Conservation (phyloP, 2,888 invertebrate species). For the Pteria penguin region DNA sequence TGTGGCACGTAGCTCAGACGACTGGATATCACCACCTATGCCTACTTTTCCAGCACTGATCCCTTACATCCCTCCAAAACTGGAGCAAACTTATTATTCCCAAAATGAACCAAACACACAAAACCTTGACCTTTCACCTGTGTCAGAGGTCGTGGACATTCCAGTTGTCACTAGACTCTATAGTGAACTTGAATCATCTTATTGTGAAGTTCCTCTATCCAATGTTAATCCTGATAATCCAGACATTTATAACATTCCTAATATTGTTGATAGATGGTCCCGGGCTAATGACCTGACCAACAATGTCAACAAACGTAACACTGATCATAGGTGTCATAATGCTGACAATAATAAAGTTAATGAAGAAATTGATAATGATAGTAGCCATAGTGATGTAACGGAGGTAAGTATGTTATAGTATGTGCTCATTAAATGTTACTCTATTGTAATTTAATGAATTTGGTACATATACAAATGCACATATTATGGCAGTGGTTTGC, state of each 20-base stretch:
- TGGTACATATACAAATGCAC: too few species aligned
- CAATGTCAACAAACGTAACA: background rate
- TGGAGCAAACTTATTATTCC: slow-evolving; percentile 50
- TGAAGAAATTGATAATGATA: too few species aligned
- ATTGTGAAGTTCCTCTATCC: slow-evolving; percentile 57
- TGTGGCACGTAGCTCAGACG: background rate
- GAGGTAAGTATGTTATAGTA: too few species aligned
- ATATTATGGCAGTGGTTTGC: too few species aligned
- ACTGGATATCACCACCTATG: slow-evolving; percentile 10
- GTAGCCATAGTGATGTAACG: too few species aligned
- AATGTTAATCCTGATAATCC: slow-evolving; percentile 48
- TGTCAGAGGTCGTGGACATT: slow-evolving; percentile 44
- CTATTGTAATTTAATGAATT: too few species aligned
- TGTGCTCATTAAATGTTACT: too few species aligned
- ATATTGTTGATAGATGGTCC: slow-evolving; percentile 57
- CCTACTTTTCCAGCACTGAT: slow-evolving; percentile 50
- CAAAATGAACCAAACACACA: background rate
- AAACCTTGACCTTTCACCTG: background rate
- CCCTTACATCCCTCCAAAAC: slow-evolving; percentile 57
- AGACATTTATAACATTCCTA: slow-evolving; percentile 49
- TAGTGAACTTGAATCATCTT: slow-evolving; percentile 56
- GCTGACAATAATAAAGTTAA: too few species aligned
- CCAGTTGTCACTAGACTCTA: slow-evolving; percentile 53
- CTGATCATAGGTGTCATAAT: too few species aligned
- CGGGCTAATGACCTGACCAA: slow-evolving; percentile 28